Percentiles rank a stretch among this genome's conserved stretches.
Evolutionary conservation across 2,113 vertebrate species (phyloP).

Genomic region (Erythrocebus patas): DNA sequence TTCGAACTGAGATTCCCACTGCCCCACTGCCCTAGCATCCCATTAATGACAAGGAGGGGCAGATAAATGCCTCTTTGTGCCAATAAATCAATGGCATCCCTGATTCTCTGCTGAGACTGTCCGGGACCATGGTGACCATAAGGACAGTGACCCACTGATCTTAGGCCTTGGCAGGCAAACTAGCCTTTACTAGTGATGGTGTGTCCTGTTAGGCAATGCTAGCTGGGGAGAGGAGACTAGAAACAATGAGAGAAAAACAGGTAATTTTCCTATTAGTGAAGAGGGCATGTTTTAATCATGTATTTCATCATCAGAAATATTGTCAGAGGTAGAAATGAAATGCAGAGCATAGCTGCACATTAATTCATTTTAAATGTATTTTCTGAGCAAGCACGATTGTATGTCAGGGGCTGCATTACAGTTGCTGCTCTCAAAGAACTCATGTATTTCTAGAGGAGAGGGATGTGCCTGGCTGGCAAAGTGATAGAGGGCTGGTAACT

Average conservation of each 20-base stretch:
- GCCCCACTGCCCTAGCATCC: neutral
- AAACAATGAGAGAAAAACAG: neutral
- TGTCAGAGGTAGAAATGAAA: neutral
- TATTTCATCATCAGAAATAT: neutral
- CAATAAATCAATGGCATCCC: neutral
- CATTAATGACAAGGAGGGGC: neutral
- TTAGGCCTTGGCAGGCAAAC: too few species aligned
- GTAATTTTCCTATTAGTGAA: neutral
- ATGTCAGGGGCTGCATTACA: fast-evolving
- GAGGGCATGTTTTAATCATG: neutral
- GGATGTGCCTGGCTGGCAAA: neutral
- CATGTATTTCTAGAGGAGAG: neutral
- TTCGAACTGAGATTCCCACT: neutral
- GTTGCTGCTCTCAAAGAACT: neutral
- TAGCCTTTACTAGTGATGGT: neutral
- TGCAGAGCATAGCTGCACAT: neutral
- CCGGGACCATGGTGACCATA: neutral
- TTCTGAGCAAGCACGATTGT: neutral
- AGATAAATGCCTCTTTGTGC: neutral
- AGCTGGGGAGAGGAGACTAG: neutral
- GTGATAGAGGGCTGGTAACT: fast-evolving
- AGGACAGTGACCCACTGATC: neutral
- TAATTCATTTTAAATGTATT: fast-evolving
- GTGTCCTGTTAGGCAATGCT: too few species aligned
- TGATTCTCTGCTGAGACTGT: neutral